Conservation (phyloP, 2,797 vertebrate species). For the Distichodus sexfasciatus region DNA sequence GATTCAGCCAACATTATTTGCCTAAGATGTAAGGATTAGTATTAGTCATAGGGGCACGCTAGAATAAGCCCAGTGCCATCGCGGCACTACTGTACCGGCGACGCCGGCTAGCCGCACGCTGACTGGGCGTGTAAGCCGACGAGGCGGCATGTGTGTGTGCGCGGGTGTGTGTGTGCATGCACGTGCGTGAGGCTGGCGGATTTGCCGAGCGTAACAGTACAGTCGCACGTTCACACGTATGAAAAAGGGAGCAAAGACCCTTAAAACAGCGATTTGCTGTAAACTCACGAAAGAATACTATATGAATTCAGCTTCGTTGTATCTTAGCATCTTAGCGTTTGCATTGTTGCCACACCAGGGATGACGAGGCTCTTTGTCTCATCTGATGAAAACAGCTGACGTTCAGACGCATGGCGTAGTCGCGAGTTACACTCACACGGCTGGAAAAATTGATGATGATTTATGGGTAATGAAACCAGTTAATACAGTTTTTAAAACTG, state of each 20-base stretch:
- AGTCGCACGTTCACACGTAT: constrained; percentile 23
- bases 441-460: background rate
- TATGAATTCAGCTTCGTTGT: constrained; percentile 15
- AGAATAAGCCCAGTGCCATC: constrained; percentile 32
- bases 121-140: constrained; percentile 31
- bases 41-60: constrained; percentile 39
- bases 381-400: background rate
- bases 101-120: background rate
- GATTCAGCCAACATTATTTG: constrained; percentile 51
- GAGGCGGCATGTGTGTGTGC: constrained; percentile 15
- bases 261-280: constrained; percentile 18
- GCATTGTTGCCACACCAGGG: constrained; percentile 3
- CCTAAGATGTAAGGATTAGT: constrained; percentile 44
- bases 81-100: constrained; percentile 28
- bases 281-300: constrained; percentile 17
- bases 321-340: constrained; percentile 4
- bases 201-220: constrained; percentile 28
- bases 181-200: constrained; percentile 13
- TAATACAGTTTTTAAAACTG: background rate
- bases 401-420: background rate
- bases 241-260: constrained; percentile 23
- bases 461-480: constrained; percentile 4
- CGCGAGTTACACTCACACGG: background rate
- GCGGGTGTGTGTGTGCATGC: background rate
- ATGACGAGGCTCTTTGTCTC: constrained; percentile 26